Evolutionary conservation across 2,888 invertebrate genomes (phyloP).

Genomic region (Cantharis nigra): DNA sequence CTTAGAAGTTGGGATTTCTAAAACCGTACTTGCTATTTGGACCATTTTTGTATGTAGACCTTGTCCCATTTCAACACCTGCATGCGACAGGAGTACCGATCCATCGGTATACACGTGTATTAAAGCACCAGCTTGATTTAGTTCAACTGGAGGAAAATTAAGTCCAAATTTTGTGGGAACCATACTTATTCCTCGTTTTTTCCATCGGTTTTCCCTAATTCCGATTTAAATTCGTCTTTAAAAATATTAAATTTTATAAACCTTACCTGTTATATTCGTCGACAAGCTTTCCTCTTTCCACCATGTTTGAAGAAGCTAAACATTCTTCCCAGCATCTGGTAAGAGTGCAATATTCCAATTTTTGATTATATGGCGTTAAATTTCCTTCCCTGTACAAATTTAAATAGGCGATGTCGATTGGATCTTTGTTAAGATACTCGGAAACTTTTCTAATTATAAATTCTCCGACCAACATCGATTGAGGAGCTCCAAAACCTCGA

Average conservation of each 20-base stretch:
- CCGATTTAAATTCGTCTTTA: background rate
- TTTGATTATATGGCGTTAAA: slow-evolving; percentile 77
- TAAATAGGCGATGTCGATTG: slow-evolving; percentile 67
- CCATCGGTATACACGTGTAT: slow-evolving; percentile 87
- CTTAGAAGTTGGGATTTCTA: slow-evolving; percentile 71
- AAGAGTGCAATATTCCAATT: slow-evolving; percentile 73
- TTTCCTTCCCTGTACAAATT: slow-evolving; percentile 85
- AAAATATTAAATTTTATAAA: slow-evolving; percentile 1
- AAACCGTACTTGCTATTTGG: slow-evolving; percentile 79
- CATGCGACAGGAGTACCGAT: slow-evolving; percentile 85
- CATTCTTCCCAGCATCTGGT: slow-evolving; percentile 80
- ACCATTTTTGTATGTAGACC: slow-evolving; percentile 96
- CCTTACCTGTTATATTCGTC: slow-evolving; percentile 73
- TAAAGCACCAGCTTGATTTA: slow-evolving; percentile 88
- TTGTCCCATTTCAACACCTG: slow-evolving; percentile 97
- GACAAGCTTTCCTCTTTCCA: slow-evolving; percentile 62
- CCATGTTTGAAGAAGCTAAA: slow-evolving; percentile 67
- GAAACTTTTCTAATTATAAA: slow-evolving; percentile 80
- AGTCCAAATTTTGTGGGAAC: slow-evolving; percentile 87
- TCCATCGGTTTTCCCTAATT: slow-evolving; percentile 75
- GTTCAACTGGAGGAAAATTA: slow-evolving; percentile 72
- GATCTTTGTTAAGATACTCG: slow-evolving; percentile 66
- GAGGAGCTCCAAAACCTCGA: slow-evolving; percentile 89
- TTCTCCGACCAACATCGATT: slow-evolving; percentile 87
- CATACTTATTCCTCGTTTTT: slow-evolving; percentile 82